Conservation (phyloP, 2,888 invertebrate genomes). For the Tenthredo notha region DNA sequence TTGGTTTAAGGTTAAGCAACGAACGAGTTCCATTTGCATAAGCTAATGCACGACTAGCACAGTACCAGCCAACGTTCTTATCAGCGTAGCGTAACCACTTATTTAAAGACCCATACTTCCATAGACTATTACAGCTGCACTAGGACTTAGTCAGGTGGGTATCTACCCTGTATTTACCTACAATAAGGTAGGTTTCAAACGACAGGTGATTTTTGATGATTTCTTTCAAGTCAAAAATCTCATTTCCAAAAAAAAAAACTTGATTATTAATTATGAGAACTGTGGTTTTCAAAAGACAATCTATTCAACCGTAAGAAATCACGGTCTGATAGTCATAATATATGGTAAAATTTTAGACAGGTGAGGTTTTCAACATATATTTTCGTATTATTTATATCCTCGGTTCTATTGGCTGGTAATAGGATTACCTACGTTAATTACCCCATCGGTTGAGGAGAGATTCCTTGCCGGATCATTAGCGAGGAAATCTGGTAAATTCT, state of each 20-base stretch:
- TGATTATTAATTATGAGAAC: too few relatives aligned
- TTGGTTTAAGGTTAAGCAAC: conserved; percentile 35
- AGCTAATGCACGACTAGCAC: conserved; percentile 45
- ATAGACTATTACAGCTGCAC: background rate
- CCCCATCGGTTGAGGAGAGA: conserved; percentile 9
- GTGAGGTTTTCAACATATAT: background rate
- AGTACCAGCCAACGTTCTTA: conserved; percentile 36
- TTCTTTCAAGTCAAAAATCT: too few relatives aligned
- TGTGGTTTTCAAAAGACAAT: too few relatives aligned
- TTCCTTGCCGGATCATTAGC: background rate
- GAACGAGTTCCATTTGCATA: conserved; percentile 51
- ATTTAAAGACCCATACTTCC: conserved; percentile 31
- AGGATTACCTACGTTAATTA: conserved; percentile 27
- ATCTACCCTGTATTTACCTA: background rate
- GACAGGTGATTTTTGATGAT: background rate
- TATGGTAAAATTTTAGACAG: too few relatives aligned
- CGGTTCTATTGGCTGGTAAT: background rate
- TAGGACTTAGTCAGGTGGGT: background rate
- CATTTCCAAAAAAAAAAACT: too few relatives aligned
- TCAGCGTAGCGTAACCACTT: conserved; percentile 41
- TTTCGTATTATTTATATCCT: background rate
- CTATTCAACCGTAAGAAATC: too few relatives aligned
- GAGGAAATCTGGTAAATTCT: background rate
- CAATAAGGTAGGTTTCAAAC: background rate
- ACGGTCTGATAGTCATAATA: too few relatives aligned